phyloP scores from a whole-genome alignment of 1,140 invertebrate genomes.

The Trichogramma pretiosum region DNA sequence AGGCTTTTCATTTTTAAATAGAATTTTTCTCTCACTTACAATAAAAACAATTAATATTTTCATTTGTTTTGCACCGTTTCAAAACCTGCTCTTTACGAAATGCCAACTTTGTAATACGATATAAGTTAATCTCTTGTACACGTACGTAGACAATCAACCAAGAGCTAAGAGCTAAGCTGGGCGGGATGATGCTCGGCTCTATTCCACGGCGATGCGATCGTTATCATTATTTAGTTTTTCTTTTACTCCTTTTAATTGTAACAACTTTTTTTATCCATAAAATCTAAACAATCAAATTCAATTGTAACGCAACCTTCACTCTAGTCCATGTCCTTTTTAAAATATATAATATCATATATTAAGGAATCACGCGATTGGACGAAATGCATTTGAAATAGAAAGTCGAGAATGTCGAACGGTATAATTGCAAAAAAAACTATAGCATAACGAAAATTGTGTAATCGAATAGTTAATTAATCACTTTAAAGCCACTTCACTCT shows the following conservation, averaged over 20 bases:
- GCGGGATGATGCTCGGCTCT: conserved; percentile 28
- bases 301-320: conserved; percentile 41
- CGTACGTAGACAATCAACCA: conserved; percentile 12
- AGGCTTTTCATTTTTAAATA: conserved; percentile 14
- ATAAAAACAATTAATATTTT: conserved; percentile 19
- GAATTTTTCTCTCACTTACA: conserved; percentile 14
- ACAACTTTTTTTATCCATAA: conserved; percentile 46
- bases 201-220: conserved; percentile 36
- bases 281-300: conserved; percentile 49
- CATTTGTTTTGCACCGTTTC: no score
- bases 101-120: no score
- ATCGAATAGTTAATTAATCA: no score
- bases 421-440: conserved; percentile 10
- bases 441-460: no score
- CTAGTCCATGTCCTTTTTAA: conserved; percentile 34
- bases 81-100: no score
- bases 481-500: no score
- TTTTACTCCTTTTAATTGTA: conserved; percentile 16
- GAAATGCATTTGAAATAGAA: conserved; percentile 1
- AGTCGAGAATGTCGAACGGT: not conserved
- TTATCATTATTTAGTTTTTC: conserved; percentile 35
- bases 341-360: no score
- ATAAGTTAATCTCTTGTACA: conserved; percentile 6
- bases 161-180: conserved; percentile 19
- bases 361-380: conserved; percentile 1